Evolutionary conservation across 1,140 invertebrate species (phyloP).

Genomic region (Cotesia vestalis): DNA sequence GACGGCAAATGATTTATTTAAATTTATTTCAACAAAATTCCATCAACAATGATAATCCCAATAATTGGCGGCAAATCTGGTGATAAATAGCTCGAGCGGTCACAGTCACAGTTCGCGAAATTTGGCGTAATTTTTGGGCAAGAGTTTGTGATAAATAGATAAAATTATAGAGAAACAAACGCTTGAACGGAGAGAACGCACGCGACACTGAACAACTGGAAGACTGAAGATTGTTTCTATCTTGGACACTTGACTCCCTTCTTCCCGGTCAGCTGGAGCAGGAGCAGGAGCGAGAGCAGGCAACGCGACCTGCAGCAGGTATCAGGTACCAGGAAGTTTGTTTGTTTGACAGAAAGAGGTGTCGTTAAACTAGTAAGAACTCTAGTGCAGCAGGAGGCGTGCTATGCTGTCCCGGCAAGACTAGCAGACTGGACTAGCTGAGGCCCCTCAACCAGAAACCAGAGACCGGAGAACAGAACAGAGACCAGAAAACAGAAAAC

Average conservation of each 20-base stretch:
- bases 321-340: neutral
- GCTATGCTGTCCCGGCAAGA: slow-evolving; percentile 52
- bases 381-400: slow-evolving; percentile 66
- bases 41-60: too few relatives aligned
- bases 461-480: too few relatives aligned
- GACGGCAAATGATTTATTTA: too few relatives aligned
- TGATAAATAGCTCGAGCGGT: neutral
- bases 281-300: too few relatives aligned
- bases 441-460: slow-evolving; percentile 54
- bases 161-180: too few relatives aligned
- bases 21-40: too few relatives aligned
- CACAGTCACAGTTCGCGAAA: slow-evolving; percentile 49
- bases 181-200: slow-evolving; percentile 2
- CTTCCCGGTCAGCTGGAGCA: too few relatives aligned
- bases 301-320: slow-evolving; percentile 4
- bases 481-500: too few relatives aligned
- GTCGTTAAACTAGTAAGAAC: slow-evolving; percentile 44
- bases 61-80: too few relatives aligned
- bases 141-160: too few relatives aligned
- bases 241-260: too few relatives aligned
- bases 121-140: slow-evolving; percentile 30
- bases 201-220: slow-evolving; percentile 4
- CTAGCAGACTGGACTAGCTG: slow-evolving; percentile 60
- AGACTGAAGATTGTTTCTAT: too few relatives aligned
- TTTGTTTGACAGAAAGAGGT: slow-evolving; percentile 24